Evolutionary conservation across 2,797 vertebrate species (phyloP).

Genomic region (Sphenopsis melanotis): DNA sequence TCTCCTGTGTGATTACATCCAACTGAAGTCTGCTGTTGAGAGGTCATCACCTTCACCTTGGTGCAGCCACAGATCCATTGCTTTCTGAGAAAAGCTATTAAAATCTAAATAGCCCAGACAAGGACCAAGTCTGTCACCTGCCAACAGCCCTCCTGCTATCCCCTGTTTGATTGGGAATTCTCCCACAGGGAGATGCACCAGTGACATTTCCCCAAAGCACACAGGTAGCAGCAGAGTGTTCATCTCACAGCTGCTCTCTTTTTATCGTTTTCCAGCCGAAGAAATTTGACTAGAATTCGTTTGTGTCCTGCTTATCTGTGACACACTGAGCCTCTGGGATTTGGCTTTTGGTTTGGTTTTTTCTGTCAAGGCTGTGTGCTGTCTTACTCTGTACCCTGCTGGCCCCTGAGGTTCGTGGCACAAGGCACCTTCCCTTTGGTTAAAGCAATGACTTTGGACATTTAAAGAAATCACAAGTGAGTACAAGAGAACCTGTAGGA

Average conservation of each 20-base stretch:
- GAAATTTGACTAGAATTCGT: background rate
- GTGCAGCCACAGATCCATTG: background rate
- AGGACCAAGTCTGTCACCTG: background rate
- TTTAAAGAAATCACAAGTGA: background rate
- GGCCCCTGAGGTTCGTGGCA: background rate
- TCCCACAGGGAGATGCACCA: background rate
- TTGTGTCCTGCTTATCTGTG: background rate
- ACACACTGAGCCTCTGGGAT: background rate
- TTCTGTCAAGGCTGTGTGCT: background rate
- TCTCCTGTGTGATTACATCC: background rate
- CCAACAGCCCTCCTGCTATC: background rate
- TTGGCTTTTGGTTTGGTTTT: background rate
- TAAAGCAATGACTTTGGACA: background rate
- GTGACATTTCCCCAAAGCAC: background rate
- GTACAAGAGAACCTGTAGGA: background rate
- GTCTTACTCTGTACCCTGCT: background rate
- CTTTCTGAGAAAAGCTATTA: slow-evolving; percentile 19
- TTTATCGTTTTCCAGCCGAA: background rate
- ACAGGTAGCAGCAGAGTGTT: background rate
- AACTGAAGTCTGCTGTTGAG: background rate
- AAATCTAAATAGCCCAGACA: background rate
- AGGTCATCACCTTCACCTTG: background rate
- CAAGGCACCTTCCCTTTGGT: background rate
- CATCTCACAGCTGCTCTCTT: background rate
- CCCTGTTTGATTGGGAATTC: background rate